phyloP scores from a whole-genome alignment of 2,888 invertebrate genomes.

The Ypsolopha scabrella region DNA sequence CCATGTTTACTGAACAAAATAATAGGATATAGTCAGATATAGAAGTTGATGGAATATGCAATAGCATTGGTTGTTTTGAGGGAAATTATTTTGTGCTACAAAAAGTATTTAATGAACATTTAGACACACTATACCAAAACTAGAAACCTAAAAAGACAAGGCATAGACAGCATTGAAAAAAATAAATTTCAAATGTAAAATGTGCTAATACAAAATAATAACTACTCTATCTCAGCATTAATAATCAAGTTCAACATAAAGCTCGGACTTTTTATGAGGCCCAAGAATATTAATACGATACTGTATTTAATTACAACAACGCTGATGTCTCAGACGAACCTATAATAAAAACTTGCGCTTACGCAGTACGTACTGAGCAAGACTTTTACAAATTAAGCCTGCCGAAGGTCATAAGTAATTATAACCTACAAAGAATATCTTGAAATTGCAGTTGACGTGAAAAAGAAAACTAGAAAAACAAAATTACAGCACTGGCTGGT shows the following conservation, averaged over 20 bases:
- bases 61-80: too few relatives aligned
- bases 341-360: conserved; percentile 1
- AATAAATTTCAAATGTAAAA: too few relatives aligned
- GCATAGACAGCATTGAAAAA: too few relatives aligned
- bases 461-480: too few relatives aligned
- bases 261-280: neutral
- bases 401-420: conserved; percentile 3
- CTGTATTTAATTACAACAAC: conserved; percentile 1
- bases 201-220: too few relatives aligned
- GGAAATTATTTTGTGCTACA: too few relatives aligned
- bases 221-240: neutral
- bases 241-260: neutral
- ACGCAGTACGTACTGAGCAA: neutral
- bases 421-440: neutral
- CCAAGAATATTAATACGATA: conserved; percentile 3
- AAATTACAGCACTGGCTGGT: too few relatives aligned
- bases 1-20: neutral
- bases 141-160: too few relatives aligned
- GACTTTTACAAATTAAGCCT: conserved; percentile 4
- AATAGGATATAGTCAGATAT: too few relatives aligned
- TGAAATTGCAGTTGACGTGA: neutral
- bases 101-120: too few relatives aligned
- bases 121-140: too few relatives aligned
- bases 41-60: too few relatives aligned
- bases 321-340: neutral